Percentiles rank a stretch among this genome's conserved stretches.
Evolutionary conservation across 1,140 invertebrate species (phyloP).

Genomic region (Drosophila sp.): DNA sequence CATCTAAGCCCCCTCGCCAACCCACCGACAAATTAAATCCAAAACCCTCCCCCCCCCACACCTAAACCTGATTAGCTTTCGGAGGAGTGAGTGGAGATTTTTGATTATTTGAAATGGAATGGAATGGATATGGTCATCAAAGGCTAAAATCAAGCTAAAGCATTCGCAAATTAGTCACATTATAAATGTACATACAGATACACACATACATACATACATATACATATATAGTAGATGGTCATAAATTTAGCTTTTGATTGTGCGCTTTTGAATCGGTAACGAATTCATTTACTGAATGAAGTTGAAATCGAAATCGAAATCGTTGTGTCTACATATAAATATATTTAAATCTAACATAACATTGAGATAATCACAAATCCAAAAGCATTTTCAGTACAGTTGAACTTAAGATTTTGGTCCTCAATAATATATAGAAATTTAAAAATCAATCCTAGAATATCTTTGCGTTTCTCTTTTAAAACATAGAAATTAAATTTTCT

Average conservation of each 20-base stretch:
- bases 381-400: background rate
- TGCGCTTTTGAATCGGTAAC: constrained; percentile 47
- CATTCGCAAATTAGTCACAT: constrained; percentile 71
- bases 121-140: constrained; percentile 40
- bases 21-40: too few species aligned
- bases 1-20: too few species aligned
- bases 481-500: too few species aligned
- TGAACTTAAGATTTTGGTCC: too few species aligned
- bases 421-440: too few species aligned
- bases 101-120: constrained; percentile 6
- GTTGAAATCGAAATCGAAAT: constrained; percentile 53
- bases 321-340: background rate
- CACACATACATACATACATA: constrained; percentile 64
- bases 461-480: too few species aligned
- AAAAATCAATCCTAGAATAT: too few species aligned
- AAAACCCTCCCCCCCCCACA: background rate
- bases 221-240: constrained; percentile 51
- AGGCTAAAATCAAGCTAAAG: constrained; percentile 31
- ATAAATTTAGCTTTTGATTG: constrained; percentile 65
- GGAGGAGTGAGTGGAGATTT: background rate
- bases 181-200: constrained; percentile 68
- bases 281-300: constrained; percentile 65
- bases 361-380: background rate
- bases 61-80: constrained; percentile 24
- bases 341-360: background rate